Base-by-base conservation (phyloP, 1,140 invertebrate genomes). In the Ephestia elutella region DNA sequence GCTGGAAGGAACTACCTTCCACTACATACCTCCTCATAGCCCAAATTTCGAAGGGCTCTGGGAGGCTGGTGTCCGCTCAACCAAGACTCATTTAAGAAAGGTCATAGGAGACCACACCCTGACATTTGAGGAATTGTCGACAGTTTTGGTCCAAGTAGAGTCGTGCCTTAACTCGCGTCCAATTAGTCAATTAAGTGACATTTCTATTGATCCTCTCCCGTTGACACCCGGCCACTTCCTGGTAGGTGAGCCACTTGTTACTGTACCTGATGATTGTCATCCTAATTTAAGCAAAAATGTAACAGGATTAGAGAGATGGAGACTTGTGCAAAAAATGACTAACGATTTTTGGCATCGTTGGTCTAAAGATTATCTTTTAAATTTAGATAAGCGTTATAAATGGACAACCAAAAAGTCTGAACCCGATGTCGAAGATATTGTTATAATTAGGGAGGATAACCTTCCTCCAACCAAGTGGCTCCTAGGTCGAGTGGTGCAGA, bases 141-240 rank as follows among this genome's bases (percentile, higher is more conserved):
- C 38, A 11, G 38, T 44, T 11, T 44, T 44, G 15, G 11, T 17
- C 11, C 38, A 44, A 44, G 15, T 44, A n/a, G 38, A 44, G 11
- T 11, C 38, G 10, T 44, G 38, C 11, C 38, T 44, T 11, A 44
- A 44, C 15, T 56, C 30, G 5, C 17, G 57, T 19, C 54, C 55
- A 28, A 5, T 60, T 0, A 56, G 28, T 56, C 13, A 55, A 35
- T 19, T 62, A 0, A 56, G 25, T 38, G 44, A 54, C 17, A 4
- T 58, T 50, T 38, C 61, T 0, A 51, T 54, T 2, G 61, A 58
- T 35, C 21, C 51, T 10, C 30, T 55, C n/a, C 48, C 59, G n/a
- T 50, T 82, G 9, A 78, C 78, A 9, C 80, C 48, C 5, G 73
- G 68, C 18, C 80, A 84, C 63, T 84, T 85, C 48, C 51, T 85